phyloP scores from a whole-genome alignment of 2,113 vertebrate genomes.

The Sander lucioperca region DNA sequence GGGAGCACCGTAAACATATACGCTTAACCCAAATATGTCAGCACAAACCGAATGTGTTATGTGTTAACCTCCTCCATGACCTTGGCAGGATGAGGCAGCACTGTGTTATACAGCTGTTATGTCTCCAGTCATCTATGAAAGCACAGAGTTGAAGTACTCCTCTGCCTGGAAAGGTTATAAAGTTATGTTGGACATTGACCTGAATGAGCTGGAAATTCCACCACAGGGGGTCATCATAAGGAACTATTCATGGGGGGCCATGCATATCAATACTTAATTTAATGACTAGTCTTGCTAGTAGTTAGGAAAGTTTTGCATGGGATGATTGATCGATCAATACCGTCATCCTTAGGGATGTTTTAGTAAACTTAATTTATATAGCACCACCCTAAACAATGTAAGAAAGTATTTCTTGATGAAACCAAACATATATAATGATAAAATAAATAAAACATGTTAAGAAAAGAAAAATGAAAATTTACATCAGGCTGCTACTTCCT shows the following conservation, averaged over 20 bases:
- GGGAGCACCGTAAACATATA: no score
- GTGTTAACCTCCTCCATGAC: no score
- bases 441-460: background rate
- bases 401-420: background rate
- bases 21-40: no score
- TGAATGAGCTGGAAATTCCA: no score
- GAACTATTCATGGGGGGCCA: background rate
- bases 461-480: background rate
- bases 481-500: background rate
- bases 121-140: no score
- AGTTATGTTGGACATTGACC: no score
- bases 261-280: conserved; percentile 41
- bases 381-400: background rate
- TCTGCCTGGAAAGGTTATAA: no score
- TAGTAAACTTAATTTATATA: background rate
- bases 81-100: no score
- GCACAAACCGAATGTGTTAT: no score
- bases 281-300: background rate
- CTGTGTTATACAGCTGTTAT: no score
- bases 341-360: background rate
- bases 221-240: background rate
- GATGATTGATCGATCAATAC: background rate
- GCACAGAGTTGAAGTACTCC: no score
- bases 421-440: background rate
- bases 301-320: background rate